Percentiles rank a stretch among this genome's conserved stretches.
These are phyloP conservation scores for Hypolimnas misippus DNA, from an alignment of 2,888 invertebrate genomes.

Conservation along the genomic window DNA sequence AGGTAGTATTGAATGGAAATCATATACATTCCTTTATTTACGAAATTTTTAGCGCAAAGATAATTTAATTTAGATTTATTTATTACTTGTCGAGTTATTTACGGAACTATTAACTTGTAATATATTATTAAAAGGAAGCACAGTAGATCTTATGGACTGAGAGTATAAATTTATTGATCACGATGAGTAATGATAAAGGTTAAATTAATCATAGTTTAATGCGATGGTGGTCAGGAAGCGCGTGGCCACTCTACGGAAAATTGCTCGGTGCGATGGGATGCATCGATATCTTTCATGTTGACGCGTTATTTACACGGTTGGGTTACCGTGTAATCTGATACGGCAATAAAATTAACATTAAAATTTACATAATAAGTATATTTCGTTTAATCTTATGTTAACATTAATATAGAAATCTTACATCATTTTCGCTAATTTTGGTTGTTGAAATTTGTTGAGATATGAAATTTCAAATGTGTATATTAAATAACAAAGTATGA, in stretches of 20 bases:
- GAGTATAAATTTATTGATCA: conserved; percentile 7
- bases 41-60: too few species aligned
- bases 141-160: neutral
- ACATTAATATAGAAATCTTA: neutral
- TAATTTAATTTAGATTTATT: too few species aligned
- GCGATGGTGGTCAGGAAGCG: conserved; percentile 27
- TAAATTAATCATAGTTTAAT: neutral
- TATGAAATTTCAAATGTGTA: too few species aligned
- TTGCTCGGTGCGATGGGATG: conserved; percentile 61
- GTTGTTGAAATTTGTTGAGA: neutral
- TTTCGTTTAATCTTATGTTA: conserved; percentile 1
- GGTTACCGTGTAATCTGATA: conserved; percentile 35
- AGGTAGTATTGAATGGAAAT: too few species aligned
- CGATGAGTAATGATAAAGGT: neutral
- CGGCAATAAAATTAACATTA: conserved; percentile 18
- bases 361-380: conserved; percentile 23
- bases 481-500: too few species aligned
- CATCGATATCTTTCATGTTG: conserved; percentile 55
- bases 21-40: too few species aligned
- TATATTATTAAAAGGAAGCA: neutral
- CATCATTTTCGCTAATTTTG: neutral
- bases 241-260: conserved; percentile 69
- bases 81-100: too few species aligned
- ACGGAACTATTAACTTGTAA: neutral
- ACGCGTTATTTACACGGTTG: conserved; percentile 41